phyloP scores from a whole-genome alignment of 2,888 invertebrate species.

The Scrobipalpa atriplicella region DNA sequence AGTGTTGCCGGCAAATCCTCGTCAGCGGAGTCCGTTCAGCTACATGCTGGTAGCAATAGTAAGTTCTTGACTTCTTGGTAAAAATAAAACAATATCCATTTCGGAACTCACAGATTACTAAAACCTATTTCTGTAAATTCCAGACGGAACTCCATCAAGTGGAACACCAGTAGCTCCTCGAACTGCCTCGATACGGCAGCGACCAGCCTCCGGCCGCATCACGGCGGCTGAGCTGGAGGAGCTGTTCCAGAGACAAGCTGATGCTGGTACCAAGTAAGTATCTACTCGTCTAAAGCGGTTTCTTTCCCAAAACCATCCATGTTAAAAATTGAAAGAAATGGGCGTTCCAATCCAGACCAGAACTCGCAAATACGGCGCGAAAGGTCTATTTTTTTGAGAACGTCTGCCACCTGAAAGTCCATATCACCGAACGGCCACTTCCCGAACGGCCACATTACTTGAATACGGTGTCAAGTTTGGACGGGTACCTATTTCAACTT shows the following conservation, averaged over 20 bases:
- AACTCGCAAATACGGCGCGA: no score
- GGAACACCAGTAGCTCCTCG: constrained; percentile 89
- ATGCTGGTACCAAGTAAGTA: constrained; percentile 65
- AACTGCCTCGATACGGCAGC: constrained; percentile 95
- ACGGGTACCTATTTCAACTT: no score
- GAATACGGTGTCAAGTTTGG: no score
- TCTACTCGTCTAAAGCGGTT: background rate
- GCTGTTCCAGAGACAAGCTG: constrained; percentile 94
- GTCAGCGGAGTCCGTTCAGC: constrained; percentile 91
- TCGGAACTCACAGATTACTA: background rate
- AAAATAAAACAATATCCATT: background rate
- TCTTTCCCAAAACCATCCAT: no score
- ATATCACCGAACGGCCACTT: no score
- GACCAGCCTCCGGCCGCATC: constrained; percentile 94
- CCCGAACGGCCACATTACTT: no score
- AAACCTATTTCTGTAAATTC: background rate
- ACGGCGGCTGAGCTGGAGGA: constrained; percentile 96
- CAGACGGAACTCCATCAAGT: constrained; percentile 68
- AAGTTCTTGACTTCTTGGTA: constrained; percentile 44
- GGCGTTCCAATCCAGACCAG: no score
- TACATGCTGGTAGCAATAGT: constrained; percentile 80
- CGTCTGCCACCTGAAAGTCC: no score
- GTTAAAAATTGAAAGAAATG: no score
- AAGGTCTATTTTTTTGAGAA: no score
- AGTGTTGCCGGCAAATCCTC: constrained; percentile 87